Percentiles rank a stretch among this genome's conserved stretches.
phyloP scores from a whole-genome alignment of 2,797 vertebrate species.

The Enteromius afrohamiltoni region DNA sequence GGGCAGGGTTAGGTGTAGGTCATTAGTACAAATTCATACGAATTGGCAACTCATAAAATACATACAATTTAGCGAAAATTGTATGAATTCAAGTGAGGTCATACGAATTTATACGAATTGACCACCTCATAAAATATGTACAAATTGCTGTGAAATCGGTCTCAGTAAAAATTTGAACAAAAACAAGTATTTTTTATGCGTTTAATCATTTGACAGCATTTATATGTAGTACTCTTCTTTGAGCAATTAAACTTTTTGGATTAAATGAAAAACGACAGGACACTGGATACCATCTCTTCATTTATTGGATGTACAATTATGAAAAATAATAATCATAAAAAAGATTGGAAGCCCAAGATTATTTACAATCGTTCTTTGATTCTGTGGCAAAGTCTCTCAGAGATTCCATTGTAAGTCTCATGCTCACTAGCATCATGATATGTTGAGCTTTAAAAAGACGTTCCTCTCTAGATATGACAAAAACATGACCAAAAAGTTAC shows the following conservation, averaged over 20 bases:
- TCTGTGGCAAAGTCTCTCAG: slow-evolving; percentile 88
- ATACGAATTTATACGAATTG: no score
- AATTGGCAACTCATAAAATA: no score
- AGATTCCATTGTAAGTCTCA: slow-evolving; percentile 70
- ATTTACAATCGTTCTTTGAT: slow-evolving; percentile 87
- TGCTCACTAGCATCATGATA: slow-evolving; percentile 83
- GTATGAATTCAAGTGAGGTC: no score
- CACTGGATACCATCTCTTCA: slow-evolving; percentile 75
- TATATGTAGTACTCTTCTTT: background rate
- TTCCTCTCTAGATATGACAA: slow-evolving; percentile 82
- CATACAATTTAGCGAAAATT: no score
- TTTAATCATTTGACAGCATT: no score
- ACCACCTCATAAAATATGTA: no score
- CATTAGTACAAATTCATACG: no score
- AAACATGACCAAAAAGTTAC: slow-evolving; percentile 77
- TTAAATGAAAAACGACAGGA: background rate
- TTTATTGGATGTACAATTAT: slow-evolving; percentile 94
- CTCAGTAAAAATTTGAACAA: no score
- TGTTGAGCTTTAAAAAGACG: slow-evolving; percentile 82
- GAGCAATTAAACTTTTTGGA: background rate
- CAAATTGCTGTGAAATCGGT: no score
- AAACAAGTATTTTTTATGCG: no score
- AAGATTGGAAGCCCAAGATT: slow-evolving; percentile 93
- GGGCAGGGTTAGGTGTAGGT: no score
- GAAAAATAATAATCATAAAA: slow-evolving; percentile 91